Evolutionary conservation across 2,113 vertebrate species (phyloP), one percentile per base, ranked within the genome.

Genomic region (Eubucco bourcierii): DNA sequence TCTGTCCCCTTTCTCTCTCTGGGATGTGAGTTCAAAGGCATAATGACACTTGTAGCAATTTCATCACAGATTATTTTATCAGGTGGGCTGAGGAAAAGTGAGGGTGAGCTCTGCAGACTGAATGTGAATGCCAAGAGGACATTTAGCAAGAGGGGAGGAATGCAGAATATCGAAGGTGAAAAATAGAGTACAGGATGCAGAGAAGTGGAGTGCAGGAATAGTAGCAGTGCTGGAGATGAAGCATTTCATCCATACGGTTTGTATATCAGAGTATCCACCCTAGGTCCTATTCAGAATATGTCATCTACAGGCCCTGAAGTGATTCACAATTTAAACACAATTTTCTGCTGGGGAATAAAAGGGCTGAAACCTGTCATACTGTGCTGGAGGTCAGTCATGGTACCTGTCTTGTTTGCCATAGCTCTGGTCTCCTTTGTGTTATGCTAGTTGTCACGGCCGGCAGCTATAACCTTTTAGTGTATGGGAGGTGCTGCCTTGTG

Each of bases 121-220:
- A 31, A 25, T 33, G 24, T 20, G 37, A 79, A 50, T 34, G 41
- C 7, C 27, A 76, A 53, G 46, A 87, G 21, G 27, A 39, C 18
- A 64, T 24, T 53, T 41, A 71, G 33, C 2, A 70, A 78, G 50
- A 73, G 7, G 29, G 29, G 10, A 76, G 10, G 25, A 76, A 89
- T 39, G 25, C 4, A 80, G 27, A 84, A 3, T 91, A 82, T 25
- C 34, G 67, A 64, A 94, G 23, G 20, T 27, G 27, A 88, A 79
- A 23, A 21, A 81, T 37, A 65, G 4, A 63, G 6, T 20, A 33
- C 25, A 55, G 13, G 15, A 23, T 52, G 58, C 56, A 73, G 39
- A 88, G 33, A 84, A 94, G 91, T 8, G 50, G 87, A 79, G 25
- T 14, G 12, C 39, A 73, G n/a, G 73, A 95, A 56, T 8, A 87